Evolutionary conservation across 1,140 invertebrate genomes (phyloP), one percentile per base, ranked within the genome.

Genomic region (Drosophila serrata): DNA sequence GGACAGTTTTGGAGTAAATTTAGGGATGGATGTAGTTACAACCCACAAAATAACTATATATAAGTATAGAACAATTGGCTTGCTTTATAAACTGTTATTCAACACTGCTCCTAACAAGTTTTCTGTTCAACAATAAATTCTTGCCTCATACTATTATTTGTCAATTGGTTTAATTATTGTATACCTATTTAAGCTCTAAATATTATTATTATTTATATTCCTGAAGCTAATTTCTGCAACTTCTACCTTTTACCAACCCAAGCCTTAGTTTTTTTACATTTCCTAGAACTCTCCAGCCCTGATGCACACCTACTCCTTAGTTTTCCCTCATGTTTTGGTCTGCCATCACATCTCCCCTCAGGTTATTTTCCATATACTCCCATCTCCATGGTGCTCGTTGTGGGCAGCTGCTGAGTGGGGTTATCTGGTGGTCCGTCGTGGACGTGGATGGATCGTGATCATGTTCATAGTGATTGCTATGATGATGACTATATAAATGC

Each of bases 401-500:
- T 72, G 69, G 69, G 69, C 65, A 72, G 68, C 35, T 22, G 42
- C 33, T 78, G 75, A 69, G 75, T 78, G 63, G 75, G 75, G 74
- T 77, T 77, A 77, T 77, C 73, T 76, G 62, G 53, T 68, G 74
- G 61, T 76, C 63, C 43, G 65, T 17, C 43, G 65, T 17, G 74
- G 65, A 67, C 62, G n/a, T n/a, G 62, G 62, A 45, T 55, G 65
- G 62, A 77, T 77, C 69, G 69, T 72, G 65, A 72, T 72, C 65
- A 72, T 72, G 68, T 72, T 70, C 73, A 75, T 75, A 55, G 64
- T 55, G 53, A 60, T 70, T 39, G 57, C 67, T 24, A 75, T 49
- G 60, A 75, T 75, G 73, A 75, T 65, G 72, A 49, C 73, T 75
- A 75, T 58, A 75, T 75, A 75, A 75, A 74, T 64, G 70, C 59